Evolutionary conservation across 2,113 vertebrate genomes (phyloP).

Genomic region (Leptocoma aspasia): DNA sequence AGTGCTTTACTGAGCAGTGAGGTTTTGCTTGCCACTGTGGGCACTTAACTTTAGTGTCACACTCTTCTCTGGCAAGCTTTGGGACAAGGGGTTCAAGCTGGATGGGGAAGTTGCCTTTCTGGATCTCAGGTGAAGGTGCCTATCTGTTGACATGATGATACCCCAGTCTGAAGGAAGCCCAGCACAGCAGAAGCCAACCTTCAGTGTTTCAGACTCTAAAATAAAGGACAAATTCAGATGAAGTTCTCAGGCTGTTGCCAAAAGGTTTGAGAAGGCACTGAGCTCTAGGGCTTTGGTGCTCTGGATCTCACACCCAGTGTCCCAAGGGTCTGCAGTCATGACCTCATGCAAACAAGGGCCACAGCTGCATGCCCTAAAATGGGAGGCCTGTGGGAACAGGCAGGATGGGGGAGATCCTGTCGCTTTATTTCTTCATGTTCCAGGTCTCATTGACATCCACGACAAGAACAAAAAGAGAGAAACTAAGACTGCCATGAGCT

Average conservation of each 20-base stretch:
- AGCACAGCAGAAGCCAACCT: background rate
- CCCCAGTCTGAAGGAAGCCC: background rate
- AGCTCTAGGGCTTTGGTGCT: background rate
- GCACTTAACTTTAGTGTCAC: background rate
- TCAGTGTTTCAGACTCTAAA: background rate
- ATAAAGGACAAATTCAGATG: background rate
- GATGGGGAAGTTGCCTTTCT: background rate
- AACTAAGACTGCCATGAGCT: background rate
- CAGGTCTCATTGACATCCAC: background rate
- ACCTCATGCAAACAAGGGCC: background rate
- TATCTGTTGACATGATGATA: background rate
- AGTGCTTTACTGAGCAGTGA: fast-evolving
- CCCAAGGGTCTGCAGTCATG: background rate
- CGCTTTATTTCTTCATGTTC: background rate
- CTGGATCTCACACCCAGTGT: fast-evolving
- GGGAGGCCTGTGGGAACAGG: fast-evolving
- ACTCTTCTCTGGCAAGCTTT: background rate
- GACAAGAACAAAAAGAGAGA: background rate
- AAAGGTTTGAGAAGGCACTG: background rate
- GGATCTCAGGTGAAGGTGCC: background rate
- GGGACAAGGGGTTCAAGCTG: background rate
- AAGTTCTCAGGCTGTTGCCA: background rate
- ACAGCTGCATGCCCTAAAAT: background rate
- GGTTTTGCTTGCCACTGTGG: background rate
- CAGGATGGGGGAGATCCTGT: background rate